These are phyloP conservation scores for Argyrosomus japonicus DNA, from an alignment of 2,113 vertebrate species.

Conservation along the genomic window DNA sequence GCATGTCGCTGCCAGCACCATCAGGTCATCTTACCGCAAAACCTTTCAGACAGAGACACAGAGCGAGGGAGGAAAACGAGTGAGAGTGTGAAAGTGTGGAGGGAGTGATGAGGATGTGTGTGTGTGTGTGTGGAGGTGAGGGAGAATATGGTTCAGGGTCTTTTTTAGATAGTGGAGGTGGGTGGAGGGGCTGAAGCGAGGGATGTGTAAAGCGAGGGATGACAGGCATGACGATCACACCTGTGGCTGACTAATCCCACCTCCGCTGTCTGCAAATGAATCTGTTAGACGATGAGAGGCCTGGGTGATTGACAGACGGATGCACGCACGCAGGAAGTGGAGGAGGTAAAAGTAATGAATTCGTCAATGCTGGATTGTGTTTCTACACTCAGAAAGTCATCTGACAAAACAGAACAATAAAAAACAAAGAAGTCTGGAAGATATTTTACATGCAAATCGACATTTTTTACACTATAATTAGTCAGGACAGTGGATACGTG, in stretches of 20 bases:
- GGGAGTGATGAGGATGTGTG: constrained; percentile 19
- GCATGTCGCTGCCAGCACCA: not conserved
- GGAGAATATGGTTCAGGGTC: constrained; percentile 6
- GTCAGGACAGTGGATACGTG: not conserved
- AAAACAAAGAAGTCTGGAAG: not conserved
- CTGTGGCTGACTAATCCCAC: constrained; percentile 49
- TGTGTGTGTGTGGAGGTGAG: constrained; percentile 8
- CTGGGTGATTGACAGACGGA: constrained; percentile 42
- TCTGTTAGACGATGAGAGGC: constrained; percentile 27
- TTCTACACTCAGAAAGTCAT: not conserved
- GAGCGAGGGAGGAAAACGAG: constrained; percentile 15
- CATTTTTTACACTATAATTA: not conserved
- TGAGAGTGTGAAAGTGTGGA: constrained; percentile 24
- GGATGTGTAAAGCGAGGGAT: constrained; percentile 53
- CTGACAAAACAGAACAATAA: not conserved
- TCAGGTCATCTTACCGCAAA: constrained; percentile 28
- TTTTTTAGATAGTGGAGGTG: not conserved
- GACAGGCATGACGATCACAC: constrained; percentile 58
- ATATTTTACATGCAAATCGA: not conserved
- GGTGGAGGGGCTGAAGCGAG: not conserved
- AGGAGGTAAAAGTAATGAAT: constrained; percentile 1
- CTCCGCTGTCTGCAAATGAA: constrained; percentile 23
- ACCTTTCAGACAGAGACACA: constrained; percentile 29
- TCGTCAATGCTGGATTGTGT: not conserved
- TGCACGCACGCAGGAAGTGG: not conserved